Conservation (phyloP, 2,113 vertebrate genomes). For the Ceuthmochares aereus region DNA sequence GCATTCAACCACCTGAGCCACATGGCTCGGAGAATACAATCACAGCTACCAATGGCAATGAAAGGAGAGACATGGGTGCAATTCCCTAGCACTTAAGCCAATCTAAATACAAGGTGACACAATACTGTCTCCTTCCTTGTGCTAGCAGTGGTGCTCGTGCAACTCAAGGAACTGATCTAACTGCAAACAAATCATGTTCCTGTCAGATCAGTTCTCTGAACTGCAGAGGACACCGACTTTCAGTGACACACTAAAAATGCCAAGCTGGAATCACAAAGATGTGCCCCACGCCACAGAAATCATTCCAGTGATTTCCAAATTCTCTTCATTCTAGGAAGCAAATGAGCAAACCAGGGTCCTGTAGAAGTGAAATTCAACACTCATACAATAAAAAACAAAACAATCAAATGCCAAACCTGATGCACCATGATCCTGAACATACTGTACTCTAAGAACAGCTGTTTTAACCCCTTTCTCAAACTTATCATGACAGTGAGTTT, state of each 20-base stretch:
- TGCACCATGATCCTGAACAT: neutral
- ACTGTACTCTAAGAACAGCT: neutral
- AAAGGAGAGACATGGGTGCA: neutral
- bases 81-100: neutral
- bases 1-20: neutral
- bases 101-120: neutral
- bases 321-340: neutral
- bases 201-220: neutral
- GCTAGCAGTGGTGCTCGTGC: neutral
- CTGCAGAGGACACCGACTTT: neutral
- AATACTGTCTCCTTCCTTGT: neutral
- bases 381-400: neutral
- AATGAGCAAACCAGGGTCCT: neutral
- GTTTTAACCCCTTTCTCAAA: neutral
- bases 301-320: neutral
- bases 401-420: neutral
- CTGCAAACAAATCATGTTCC: neutral
- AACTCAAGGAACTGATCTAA: neutral
- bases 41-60: neutral
- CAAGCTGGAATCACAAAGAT: neutral
- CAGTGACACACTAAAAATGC: neutral
- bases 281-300: neutral
- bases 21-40: neutral
- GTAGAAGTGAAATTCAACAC: neutral
- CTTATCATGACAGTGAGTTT: accelerated